phyloP scores from a whole-genome alignment of 2,113 vertebrate genomes.

The Chauna torquata region DNA sequence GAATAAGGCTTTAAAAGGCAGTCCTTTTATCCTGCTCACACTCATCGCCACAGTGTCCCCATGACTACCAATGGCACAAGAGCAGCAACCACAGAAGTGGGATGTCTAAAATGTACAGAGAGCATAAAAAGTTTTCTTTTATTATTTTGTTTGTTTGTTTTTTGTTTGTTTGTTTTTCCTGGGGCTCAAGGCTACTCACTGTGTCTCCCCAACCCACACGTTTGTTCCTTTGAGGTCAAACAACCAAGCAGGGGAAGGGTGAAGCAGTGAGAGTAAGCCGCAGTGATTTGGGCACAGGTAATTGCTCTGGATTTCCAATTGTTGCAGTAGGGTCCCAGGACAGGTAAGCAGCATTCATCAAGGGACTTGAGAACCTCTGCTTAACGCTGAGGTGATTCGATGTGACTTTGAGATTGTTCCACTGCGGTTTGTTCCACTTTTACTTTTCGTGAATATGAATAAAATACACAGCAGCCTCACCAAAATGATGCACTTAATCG shows the following conservation, averaged over 20 bases:
- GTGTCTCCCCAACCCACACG: accelerated
- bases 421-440: background rate
- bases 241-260: background rate
- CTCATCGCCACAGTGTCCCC: background rate
- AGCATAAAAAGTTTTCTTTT: background rate
- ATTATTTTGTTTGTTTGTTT: too few species aligned
- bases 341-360: background rate
- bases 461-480: background rate
- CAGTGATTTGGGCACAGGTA: background rate
- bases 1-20: background rate
- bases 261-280: background rate
- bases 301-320: background rate
- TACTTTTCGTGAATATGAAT: background rate
- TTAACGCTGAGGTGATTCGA: background rate
- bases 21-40: background rate
- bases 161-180: too few species aligned
- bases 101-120: background rate
- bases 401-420: background rate
- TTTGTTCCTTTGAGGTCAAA: background rate
- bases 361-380: background rate
- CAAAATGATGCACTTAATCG: background rate
- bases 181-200: background rate
- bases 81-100: background rate
- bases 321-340: background rate
- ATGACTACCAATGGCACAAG: accelerated